Conservation (phyloP, 2,113 vertebrate species). For the Oryzias melastigma region DNA sequence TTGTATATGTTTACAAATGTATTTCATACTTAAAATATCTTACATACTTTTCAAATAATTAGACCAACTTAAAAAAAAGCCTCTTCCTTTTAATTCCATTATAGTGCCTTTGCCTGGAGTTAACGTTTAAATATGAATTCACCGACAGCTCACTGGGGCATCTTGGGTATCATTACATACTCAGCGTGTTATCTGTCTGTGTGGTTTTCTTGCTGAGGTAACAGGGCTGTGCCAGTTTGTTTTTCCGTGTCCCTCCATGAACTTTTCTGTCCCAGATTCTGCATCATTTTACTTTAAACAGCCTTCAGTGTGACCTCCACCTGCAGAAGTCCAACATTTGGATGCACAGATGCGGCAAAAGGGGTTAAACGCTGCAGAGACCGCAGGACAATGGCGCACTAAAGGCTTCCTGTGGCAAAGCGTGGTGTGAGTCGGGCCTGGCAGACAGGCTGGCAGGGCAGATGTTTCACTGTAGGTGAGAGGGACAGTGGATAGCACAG, state of each 20-base stretch:
- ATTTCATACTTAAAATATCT: no score
- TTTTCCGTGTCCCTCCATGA: background rate
- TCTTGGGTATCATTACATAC: no score
- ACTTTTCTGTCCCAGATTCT: conserved; percentile 7
- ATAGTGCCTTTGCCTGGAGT: no score
- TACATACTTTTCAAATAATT: no score
- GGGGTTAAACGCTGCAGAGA: conserved; percentile 56
- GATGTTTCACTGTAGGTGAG: conserved; percentile 61
- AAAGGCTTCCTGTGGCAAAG: conserved; percentile 70
- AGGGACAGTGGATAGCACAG: conserved; percentile 59
- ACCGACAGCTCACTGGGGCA: no score
- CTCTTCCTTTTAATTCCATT: no score
- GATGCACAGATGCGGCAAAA: conserved; percentile 46
- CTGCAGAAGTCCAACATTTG: conserved; percentile 39
- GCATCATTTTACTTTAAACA: no score
- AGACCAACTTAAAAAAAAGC: no score
- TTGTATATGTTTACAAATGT: no score
- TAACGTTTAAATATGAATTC: no score
- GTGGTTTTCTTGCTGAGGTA: no score
- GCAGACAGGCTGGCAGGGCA: conserved; percentile 61
- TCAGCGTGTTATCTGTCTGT: no score
- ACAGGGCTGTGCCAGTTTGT: background rate
- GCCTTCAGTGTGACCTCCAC: conserved; percentile 41
- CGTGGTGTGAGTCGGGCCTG: conserved; percentile 34
- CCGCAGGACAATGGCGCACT: conserved; percentile 52